These are phyloP conservation scores for Casuarius casuarius DNA, from an alignment of 2,113 vertebrate genomes.

Conservation along the genomic window DNA sequence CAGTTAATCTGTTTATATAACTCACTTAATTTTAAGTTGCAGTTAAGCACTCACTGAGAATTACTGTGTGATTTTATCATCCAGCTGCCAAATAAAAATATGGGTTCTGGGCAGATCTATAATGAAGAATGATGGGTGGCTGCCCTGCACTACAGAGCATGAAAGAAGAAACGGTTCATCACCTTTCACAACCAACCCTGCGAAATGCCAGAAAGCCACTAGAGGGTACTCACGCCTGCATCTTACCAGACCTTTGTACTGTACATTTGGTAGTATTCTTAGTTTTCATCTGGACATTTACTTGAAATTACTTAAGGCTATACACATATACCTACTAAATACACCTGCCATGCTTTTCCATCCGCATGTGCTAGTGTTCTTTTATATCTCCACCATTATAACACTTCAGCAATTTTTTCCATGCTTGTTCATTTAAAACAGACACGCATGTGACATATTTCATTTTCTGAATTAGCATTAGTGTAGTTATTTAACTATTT, in stretches of 20 bases:
- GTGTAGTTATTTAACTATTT: neutral
- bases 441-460: rapidly evolving
- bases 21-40: constrained; percentile 19
- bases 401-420: neutral
- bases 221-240: neutral
- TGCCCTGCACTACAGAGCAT: neutral
- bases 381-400: rapidly evolving
- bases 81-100: neutral
- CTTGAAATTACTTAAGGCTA: neutral
- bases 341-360: neutral
- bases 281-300: neutral
- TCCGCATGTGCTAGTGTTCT: neutral
- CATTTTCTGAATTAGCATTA: neutral
- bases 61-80: neutral
- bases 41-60: constrained; percentile 21
- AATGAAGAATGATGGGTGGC: neutral
- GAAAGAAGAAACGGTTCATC: neutral
- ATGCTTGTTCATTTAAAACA: neutral
- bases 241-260: rapidly evolving
- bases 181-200: neutral
- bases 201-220: neutral
- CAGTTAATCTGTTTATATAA: constrained; percentile 48
- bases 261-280: rapidly evolving
- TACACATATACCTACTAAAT: rapidly evolving
- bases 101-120: neutral